Evolutionary conservation across 1,140 invertebrate species (phyloP).

Genomic region (Bombus sibiricus): DNA sequence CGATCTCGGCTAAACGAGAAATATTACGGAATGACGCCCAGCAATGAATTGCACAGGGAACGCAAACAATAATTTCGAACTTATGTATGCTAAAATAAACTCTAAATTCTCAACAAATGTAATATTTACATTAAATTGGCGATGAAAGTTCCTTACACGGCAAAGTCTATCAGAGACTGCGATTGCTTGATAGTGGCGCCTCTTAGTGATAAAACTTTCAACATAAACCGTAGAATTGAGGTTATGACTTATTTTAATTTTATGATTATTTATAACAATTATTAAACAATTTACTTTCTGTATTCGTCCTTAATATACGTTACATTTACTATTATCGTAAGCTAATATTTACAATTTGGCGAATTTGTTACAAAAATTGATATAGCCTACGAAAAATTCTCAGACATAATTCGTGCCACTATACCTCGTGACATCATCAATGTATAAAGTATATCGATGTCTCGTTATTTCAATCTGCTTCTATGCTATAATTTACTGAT

Average conservation of each 20-base stretch:
- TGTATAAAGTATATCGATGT: slow-evolving; percentile 44
- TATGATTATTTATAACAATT: not conserved
- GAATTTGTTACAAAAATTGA: not conserved
- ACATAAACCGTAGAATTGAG: slow-evolving; percentile 66
- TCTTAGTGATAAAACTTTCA: slow-evolving; percentile 38
- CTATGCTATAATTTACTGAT: slow-evolving; percentile 27
- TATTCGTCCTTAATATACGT: no score
- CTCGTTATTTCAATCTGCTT: slow-evolving; percentile 47
- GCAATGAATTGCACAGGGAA: slow-evolving; percentile 26
- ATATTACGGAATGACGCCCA: slow-evolving; percentile 57
- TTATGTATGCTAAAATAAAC: slow-evolving; percentile 54
- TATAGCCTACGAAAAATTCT: slow-evolving; percentile 48
- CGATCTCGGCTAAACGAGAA: slow-evolving; percentile 44
- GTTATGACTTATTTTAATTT: slow-evolving; percentile 63
- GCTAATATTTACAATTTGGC: not conserved
- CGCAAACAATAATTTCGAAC: slow-evolving; percentile 36
- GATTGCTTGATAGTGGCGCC: slow-evolving; percentile 60
- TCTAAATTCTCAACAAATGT: slow-evolving; percentile 63
- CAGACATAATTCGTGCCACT: slow-evolving; percentile 58
- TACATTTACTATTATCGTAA: not conserved
- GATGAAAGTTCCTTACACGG: slow-evolving; percentile 70
- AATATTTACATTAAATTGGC: slow-evolving; percentile 78
- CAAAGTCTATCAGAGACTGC: slow-evolving; percentile 75
- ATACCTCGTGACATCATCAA: slow-evolving; percentile 72
- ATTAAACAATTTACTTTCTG: not conserved